A percentile compares a stretch with the other conserved stretches of the same genome.
phyloP scores from a whole-genome alignment of 2,888 invertebrate species.

The Diplolepis rosae region DNA sequence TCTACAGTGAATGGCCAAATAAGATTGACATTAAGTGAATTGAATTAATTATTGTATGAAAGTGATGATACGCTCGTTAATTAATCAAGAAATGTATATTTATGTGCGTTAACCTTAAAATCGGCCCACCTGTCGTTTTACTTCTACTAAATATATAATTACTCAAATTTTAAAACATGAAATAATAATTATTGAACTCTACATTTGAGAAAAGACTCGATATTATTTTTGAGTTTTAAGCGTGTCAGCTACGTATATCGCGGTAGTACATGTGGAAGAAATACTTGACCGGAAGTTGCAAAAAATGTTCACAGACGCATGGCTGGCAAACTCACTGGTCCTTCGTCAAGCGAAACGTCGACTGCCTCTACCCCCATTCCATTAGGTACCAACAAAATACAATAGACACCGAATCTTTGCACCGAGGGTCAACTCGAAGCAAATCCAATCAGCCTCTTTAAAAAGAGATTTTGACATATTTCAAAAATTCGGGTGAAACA shows the following conservation, averaged over 20 bases:
- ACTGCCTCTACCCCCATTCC: slow-evolving; percentile 73
- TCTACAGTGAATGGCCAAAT: not conserved
- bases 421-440: slow-evolving; percentile 29
- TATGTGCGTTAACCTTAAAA: not conserved
- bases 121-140: not conserved
- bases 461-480: slow-evolving; percentile 38
- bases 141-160: not conserved
- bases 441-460: slow-evolving; percentile 29
- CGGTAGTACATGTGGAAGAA: slow-evolving; percentile 18
- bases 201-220: not conserved
- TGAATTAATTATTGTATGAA: not conserved
- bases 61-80: not conserved
- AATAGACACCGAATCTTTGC: slow-evolving; percentile 46
- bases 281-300: slow-evolving; percentile 67
- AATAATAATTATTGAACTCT: no score
- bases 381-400: slow-evolving; percentile 69
- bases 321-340: slow-evolving; percentile 74
- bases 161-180: not conserved
- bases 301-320: slow-evolving; percentile 74
- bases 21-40: not conserved
- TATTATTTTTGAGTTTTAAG: not conserved
- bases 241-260: slow-evolving; percentile 1
- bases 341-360: slow-evolving; percentile 74
- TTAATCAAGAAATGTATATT: not conserved
- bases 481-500: slow-evolving; percentile 7